These are phyloP conservation scores for Athripsodes cinereus DNA, from an alignment of 2,888 invertebrate species.

Conservation along the genomic window DNA sequence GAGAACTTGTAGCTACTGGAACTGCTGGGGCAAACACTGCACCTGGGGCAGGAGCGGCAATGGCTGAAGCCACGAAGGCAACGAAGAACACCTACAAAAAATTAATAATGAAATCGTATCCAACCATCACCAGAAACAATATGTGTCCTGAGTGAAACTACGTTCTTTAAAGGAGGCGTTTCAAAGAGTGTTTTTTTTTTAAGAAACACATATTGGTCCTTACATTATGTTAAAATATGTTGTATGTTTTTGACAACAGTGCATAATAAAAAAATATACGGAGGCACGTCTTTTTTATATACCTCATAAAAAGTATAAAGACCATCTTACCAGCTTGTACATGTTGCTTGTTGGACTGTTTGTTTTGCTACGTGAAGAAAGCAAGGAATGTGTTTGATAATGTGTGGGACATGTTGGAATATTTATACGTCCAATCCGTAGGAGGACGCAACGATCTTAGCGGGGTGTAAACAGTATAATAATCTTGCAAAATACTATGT, in stretches of 20 bases:
- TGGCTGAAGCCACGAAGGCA: slow-evolving; percentile 20
- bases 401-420: slow-evolving; percentile 25
- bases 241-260: too few species aligned
- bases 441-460: background rate
- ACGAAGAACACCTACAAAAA: slow-evolving; percentile 24
- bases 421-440: slow-evolving; percentile 11
- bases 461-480: too few species aligned
- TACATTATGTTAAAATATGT: too few species aligned
- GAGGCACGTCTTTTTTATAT: too few species aligned
- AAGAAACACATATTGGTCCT: too few species aligned
- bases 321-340: slow-evolving; percentile 29
- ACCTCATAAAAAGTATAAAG: too few species aligned
- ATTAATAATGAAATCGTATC: too few species aligned
- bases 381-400: background rate
- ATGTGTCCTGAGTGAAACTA: too few species aligned
- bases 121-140: too few species aligned
- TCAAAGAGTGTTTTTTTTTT: too few species aligned
- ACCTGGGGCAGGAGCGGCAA: slow-evolving; percentile 23
- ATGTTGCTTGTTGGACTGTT: background rate
- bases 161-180: too few species aligned
- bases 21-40: slow-evolving; percentile 29
- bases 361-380: background rate
- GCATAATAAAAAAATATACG: too few species aligned
- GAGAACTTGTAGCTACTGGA: slow-evolving; percentile 49
- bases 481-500: background rate